Base-by-base conservation (phyloP, 2,888 invertebrate species). In the Cordilura impudica region DNA sequence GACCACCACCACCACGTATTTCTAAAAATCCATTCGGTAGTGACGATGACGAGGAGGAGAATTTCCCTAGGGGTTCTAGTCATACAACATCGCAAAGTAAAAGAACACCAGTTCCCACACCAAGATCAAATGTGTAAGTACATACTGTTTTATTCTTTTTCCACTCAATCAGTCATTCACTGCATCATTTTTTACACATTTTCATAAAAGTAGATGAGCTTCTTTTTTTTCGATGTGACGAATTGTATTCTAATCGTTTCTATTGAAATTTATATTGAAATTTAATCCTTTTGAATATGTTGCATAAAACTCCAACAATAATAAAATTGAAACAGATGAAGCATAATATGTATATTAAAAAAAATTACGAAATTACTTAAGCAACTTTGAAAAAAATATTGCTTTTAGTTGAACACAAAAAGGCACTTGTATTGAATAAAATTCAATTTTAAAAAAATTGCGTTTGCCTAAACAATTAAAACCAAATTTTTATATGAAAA, bases 11-110 rank as follows among this genome's bases (percentile, higher is more conserved):
- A 23, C 87, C 86, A 77, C 83, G 84, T 43, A 84, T 86, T 45
- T 92, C 92, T 10, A 90, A 91, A 47, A 95, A 95, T 91, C 95
- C 95, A 0, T 95, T 95, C 87, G 94, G 93, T 91, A 93, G 93
- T 91, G 94, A 94, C 83, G 93, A 92, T 29, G 94, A 94, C 83
- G 85, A 83, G 5, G 81, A 81, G 0, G 78, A 65, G 39, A 81
- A 81, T 19, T 82, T 83, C 43, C 77, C 61, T 31, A 81, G 83
- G 18, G 72, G 78, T 49, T 81, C 83, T 2, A 85, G 84, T 67
- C 45, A 88, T 39, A 78, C 83, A 16, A 81, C 81, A 14, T 84
- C 84, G 26, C 61, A 80, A 75, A 87, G 73, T 12, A 86, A 84
- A 74, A 86, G 85, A 75, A 84, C 84, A 4, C 89, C 89, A 2